A percentile compares a stretch with the other conserved stretches of the same genome.
phyloP scores from a whole-genome alignment of 2,888 invertebrate genomes.

The Rambutsinella grinnellia region DNA sequence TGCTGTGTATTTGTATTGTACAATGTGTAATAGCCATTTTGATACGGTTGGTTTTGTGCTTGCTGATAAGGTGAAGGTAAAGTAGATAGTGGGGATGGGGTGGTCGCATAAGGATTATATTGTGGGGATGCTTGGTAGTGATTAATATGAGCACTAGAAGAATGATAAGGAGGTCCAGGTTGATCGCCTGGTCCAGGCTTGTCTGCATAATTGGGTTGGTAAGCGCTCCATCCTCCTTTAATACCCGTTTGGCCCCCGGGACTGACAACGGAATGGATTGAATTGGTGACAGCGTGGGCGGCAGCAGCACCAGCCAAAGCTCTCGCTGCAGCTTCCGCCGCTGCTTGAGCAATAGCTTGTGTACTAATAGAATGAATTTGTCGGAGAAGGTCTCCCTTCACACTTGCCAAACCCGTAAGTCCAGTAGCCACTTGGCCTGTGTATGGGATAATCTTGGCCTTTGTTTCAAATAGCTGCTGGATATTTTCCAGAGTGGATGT shows the following conservation, averaged over 20 bases:
- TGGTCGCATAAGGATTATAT: slow-evolving; percentile 7
- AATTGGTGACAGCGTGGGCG: slow-evolving; percentile 57
- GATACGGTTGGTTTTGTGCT: slow-evolving; percentile 22
- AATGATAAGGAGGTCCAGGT: slow-evolving; percentile 50
- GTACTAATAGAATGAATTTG: slow-evolving; percentile 57
- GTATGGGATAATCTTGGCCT: slow-evolving; percentile 56
- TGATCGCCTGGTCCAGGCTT: slow-evolving; percentile 38
- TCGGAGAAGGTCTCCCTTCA: slow-evolving; percentile 56
- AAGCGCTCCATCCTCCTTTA: slow-evolving; percentile 45
- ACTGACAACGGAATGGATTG: slow-evolving; percentile 39
- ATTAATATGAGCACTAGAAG: slow-evolving; percentile 35
- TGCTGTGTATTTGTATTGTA: slow-evolving; percentile 50
- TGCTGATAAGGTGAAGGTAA: slow-evolving; percentile 27
- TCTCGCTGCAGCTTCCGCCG: slow-evolving; percentile 55
- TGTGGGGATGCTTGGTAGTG: slow-evolving; percentile 38
- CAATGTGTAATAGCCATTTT: slow-evolving; percentile 41
- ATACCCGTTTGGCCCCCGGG: slow-evolving; percentile 31
- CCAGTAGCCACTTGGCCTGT: slow-evolving; percentile 58
- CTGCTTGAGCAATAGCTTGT: slow-evolving; percentile 57
- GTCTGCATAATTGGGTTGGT: slow-evolving; percentile 38
- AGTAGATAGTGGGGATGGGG: slow-evolving; percentile 41
- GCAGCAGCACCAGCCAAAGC: slow-evolving; percentile 54
- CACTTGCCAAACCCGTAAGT: slow-evolving; percentile 54
- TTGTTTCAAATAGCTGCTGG: slow-evolving; percentile 51
- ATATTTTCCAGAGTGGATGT: slow-evolving; percentile 29